These are phyloP conservation scores for Synanthedon andrenaeformis DNA, from an alignment of 2,888 invertebrate genomes.

Conservation along the genomic window DNA sequence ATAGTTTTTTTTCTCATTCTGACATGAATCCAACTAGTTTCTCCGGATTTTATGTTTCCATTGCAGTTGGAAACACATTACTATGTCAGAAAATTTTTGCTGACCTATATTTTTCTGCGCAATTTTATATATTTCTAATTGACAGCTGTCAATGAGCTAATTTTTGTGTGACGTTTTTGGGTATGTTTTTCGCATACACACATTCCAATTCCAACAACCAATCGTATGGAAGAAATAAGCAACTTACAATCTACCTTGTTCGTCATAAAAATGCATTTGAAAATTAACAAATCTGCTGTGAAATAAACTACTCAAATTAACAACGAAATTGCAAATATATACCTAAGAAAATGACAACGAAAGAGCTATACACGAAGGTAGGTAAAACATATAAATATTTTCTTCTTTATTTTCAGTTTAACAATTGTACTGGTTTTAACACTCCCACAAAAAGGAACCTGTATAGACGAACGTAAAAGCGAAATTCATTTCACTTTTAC, in stretches of 20 bases:
- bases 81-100: slow-evolving; percentile 10
- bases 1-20: slow-evolving; percentile 37
- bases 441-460: no score
- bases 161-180: slow-evolving; percentile 26
- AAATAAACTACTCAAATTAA: slow-evolving; percentile 30
- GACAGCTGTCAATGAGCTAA: neutral
- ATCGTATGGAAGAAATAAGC: slow-evolving; percentile 26
- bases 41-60: slow-evolving; percentile 31
- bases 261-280: slow-evolving; percentile 45
- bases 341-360: slow-evolving; percentile 56
- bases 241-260: slow-evolving; percentile 52
- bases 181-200: no score
- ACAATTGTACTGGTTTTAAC: no score
- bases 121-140: neutral
- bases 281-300: slow-evolving; percentile 42
- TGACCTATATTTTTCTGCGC: neutral
- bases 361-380: slow-evolving; percentile 68
- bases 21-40: slow-evolving; percentile 20
- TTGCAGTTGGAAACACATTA: slow-evolving; percentile 18
- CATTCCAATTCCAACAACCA: slow-evolving; percentile 3
- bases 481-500: slow-evolving; percentile 4
- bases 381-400: slow-evolving; percentile 11
- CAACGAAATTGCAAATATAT: neutral
- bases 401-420: slow-evolving; percentile 1
- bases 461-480: no score